A percentile compares a stretch with the other conserved stretches of the same genome.
Conservation (phyloP, 2,797 vertebrate genomes). For the Heterohyrax brucei region DNA sequence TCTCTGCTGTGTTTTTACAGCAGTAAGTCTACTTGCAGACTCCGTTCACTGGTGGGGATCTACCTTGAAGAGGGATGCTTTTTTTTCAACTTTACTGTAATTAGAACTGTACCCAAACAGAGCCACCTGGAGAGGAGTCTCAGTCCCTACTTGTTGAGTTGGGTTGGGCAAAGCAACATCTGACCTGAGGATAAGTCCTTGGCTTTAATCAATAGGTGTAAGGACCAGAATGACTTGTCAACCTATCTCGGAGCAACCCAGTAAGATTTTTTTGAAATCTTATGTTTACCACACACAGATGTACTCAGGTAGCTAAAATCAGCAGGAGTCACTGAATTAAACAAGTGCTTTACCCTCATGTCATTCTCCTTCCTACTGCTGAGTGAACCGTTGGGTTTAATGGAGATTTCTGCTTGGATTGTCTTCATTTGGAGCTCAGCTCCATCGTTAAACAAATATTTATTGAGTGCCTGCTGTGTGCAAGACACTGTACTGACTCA, state of each 20-base stretch:
- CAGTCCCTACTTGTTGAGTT: background rate
- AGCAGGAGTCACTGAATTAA: background rate
- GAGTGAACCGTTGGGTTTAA: background rate
- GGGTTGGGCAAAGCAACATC: background rate
- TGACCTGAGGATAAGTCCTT: background rate
- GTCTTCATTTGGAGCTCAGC: conserved; percentile 62
- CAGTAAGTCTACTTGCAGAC: background rate
- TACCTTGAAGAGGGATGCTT: background rate
- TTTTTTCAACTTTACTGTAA: background rate
- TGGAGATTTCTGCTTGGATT: conserved; percentile 19
- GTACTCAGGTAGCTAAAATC: background rate
- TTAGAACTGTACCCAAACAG: background rate
- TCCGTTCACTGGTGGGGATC: background rate
- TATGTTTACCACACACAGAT: background rate
- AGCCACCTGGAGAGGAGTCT: background rate
- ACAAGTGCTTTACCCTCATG: background rate
- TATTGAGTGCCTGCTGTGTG: conserved; percentile 38
- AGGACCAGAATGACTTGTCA: background rate
- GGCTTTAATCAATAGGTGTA: background rate
- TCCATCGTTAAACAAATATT: conserved; percentile 56
- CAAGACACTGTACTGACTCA: background rate
- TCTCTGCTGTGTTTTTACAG: background rate
- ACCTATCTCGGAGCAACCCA: background rate
- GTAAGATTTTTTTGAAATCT: background rate
- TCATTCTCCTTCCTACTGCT: conserved; percentile 5